Percentiles rank a stretch among this genome's conserved stretches.
phyloP scores from a whole-genome alignment of 2,888 invertebrate species.

The Sclerodermus sp. region DNA sequence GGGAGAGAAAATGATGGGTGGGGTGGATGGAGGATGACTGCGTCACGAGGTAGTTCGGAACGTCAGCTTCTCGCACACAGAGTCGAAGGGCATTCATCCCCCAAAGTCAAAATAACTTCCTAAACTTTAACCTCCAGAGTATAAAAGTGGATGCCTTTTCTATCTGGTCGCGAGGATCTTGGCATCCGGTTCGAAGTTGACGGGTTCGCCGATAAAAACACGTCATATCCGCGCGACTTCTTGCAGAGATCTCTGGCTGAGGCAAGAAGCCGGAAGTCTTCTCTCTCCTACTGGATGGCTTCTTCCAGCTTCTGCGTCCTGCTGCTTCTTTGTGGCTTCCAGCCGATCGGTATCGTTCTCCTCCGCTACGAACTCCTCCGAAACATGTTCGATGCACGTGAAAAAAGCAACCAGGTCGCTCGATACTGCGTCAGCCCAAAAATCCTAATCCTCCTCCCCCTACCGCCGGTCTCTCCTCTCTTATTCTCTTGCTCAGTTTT shows the following conservation, averaged over 20 bases:
- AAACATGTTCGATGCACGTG: too few species aligned
- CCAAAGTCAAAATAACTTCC: constrained; percentile 52
- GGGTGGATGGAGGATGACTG: neutral
- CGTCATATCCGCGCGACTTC: constrained; percentile 40
- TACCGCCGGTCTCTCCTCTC: too few species aligned
- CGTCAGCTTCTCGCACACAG: too few species aligned
- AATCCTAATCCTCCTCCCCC: neutral
- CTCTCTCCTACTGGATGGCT: neutral
- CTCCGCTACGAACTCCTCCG: too few species aligned
- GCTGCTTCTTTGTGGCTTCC: too few species aligned
- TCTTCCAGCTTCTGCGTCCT: too few species aligned
- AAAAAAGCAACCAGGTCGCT: too few species aligned
- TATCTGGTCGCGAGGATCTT: constrained; percentile 46
- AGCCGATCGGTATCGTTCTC: neutral
- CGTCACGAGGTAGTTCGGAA: too few species aligned
- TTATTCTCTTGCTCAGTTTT: too few species aligned
- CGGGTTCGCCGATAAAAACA: constrained; percentile 42
- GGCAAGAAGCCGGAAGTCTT: neutral
- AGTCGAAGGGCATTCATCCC: constrained; percentile 13
- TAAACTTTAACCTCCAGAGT: constrained; percentile 49
- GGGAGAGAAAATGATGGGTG: neutral
- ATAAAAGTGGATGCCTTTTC: constrained; percentile 48
- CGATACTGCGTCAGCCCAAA: too few species aligned
- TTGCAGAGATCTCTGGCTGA: neutral
- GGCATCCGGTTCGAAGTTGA: constrained; percentile 33